Base-by-base conservation (phyloP, 1,140 invertebrate genomes). In the Yoshiicerus persimilis region DNA sequence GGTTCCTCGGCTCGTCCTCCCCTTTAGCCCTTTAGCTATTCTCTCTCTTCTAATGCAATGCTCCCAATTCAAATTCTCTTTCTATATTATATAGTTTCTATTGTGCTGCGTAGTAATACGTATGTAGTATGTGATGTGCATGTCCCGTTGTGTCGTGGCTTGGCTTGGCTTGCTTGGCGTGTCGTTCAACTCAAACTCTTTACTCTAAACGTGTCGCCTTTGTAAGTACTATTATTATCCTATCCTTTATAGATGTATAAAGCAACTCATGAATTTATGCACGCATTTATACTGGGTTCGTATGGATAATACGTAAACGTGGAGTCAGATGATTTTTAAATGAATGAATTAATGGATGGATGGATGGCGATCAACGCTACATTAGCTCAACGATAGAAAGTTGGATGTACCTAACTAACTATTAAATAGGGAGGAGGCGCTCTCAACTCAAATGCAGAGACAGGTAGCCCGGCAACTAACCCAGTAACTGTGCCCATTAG, bases 331-430 rank as follows among this genome's bases (percentile, higher is more conserved):
- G 66, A 70, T 27, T 70, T 70, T 70, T 27, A 70, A 70, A 70
- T 70, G 66, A 70, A 70, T 70, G 66, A 70, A 70, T 70, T 16
- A 70, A 80, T 80, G 75, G 30, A 80, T 80, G 75, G 75, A 80
- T 38, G 75, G 75, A 80, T 36, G 34, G 23, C 34, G 34, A 80
- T 80, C 75, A 80, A 80, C 75, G 75, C 30, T 70, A 80, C 75
- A 80, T 80, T 80, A 80, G 38, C 32, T 38, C 32, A 13, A 25
- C 20, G 4, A n/a, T 38, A 23, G n/a, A n/a, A 80, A 38, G 11
- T 80, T 20, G 20, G 30, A 16, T 80, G 13, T 2, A 80, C 6
- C 20, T 80, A 80, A 80, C 75, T 80, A 77, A 77, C 70, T 77
- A 77, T 36, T 80, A 80, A 36, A 80, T 36, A 32, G 25, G 8